Evolutionary conservation across 2,797 vertebrate genomes (phyloP).

Genomic region (Tragelaphus eurycerus): DNA sequence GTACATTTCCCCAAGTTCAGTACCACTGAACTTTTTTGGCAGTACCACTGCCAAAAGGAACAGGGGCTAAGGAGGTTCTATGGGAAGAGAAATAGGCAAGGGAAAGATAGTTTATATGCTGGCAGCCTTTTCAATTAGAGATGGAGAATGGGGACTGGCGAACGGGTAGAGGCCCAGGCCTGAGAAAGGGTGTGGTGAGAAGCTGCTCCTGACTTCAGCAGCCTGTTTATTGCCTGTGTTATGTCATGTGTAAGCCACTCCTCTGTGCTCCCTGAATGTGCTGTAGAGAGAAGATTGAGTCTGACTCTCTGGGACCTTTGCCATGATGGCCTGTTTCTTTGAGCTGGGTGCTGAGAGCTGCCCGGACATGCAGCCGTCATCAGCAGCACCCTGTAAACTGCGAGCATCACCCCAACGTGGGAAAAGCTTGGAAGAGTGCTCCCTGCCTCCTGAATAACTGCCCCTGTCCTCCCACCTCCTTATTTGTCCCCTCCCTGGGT

Average conservation of each 20-base stretch:
- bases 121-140: not conserved
- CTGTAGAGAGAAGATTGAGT: not conserved
- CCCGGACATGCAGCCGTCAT: not conserved
- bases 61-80: not conserved
- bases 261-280: not conserved
- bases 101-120: not conserved
- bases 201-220: not conserved
- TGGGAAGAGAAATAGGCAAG: not conserved
- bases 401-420: not conserved
- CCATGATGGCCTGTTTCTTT: not conserved
- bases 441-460: not conserved
- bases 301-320: constrained; percentile 2
- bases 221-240: not conserved
- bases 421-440: not conserved
- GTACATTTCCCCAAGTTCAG: not conserved
- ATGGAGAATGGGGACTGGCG: not conserved
- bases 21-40: too few relatives aligned
- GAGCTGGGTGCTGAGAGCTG: constrained; percentile 37
- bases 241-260: not conserved
- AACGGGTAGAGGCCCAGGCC: not conserved
- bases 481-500: not conserved
- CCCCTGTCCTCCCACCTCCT: not conserved
- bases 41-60: not conserved
- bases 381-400: not conserved
- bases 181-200: not conserved